phyloP scores from a whole-genome alignment of 2,113 vertebrate species.

The Chinchilla lanigera region DNA sequence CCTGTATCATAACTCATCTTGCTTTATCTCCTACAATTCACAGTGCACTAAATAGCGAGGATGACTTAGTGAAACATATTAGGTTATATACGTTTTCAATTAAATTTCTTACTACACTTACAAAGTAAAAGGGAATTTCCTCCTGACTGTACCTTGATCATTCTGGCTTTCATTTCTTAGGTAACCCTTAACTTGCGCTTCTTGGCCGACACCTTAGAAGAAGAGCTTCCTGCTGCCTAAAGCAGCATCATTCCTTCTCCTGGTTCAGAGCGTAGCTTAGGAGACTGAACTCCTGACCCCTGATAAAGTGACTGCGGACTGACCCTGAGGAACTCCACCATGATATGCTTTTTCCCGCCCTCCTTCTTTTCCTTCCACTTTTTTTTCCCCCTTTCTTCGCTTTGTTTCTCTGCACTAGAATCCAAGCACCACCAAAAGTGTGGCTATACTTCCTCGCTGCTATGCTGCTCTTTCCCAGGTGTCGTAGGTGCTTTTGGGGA shows the following conservation, averaged over 20 bases:
- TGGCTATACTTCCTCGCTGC: neutral
- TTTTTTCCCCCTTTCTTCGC: neutral
- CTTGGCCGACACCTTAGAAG: neutral
- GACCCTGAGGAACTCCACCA: neutral
- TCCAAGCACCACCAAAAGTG: neutral
- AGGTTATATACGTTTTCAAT: neutral
- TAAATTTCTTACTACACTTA: neutral
- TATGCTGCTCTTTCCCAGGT: neutral
- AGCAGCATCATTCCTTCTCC: neutral
- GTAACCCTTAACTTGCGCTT: neutral
- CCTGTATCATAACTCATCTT: neutral
- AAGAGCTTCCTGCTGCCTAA: neutral
- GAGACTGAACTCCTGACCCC: neutral
- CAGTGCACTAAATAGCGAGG: neutral
- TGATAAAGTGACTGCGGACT: neutral
- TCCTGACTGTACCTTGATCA: neutral
- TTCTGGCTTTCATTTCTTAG: neutral
- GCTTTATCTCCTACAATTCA: neutral
- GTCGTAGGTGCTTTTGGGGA: neutral
- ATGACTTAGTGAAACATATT: neutral
- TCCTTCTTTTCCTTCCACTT: rapidly evolving
- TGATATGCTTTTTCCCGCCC: neutral
- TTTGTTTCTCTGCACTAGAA: neutral
- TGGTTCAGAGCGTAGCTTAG: neutral
- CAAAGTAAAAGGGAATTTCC: neutral